Base-by-base conservation (phyloP, 2,888 invertebrate genomes). In the Tortricodes alternella region DNA sequence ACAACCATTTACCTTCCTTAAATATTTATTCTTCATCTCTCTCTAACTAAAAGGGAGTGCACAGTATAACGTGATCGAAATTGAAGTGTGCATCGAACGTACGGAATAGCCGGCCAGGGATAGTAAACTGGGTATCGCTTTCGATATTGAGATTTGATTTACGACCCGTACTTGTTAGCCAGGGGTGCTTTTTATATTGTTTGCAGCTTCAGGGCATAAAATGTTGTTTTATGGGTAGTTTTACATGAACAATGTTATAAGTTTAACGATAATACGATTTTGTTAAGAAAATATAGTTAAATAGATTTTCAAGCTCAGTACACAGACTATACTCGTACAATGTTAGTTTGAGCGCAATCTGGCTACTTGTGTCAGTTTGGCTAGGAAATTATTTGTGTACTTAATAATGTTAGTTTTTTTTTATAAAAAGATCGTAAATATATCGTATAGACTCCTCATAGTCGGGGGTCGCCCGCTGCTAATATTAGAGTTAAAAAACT, bases 71-170 rank as follows among this genome's bases (percentile, higher is more conserved):
- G 23, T 19, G 29, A n/a, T 41, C 23, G 13, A 39, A 19, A 46
- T 16, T 32, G 29, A 5, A 21, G 29, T 6, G 24, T n/a, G 19
- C 23, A 38, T 18, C 18, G 27, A 43, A 19, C 4, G 49, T 32
- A 41, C 5, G n/a, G 27, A 18, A 35, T 49, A 35, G 34, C 39
- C 46, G 34, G 48, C 9, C 43, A 43, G 48, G 41, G 55, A 21
- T 49, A 43, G 55, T 43, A 15, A 49, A 48, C 48, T 48, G 35
- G 39, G 53, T 55, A 56, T 50, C 56, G 48, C 49, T 50, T 41
- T 34, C 44, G 37, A 38, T 56, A 56, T 56, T 44, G 56, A 37
- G 43, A 44, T 50, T 56, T 56, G 56, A 56, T 56, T 56, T 56
- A 56, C 56, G 49, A 38, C 32, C 43, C 21, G 37, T 37, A 43